Base-by-base conservation (phyloP, 2,797 vertebrate genomes). In the Tolypeutes matacus region DNA sequence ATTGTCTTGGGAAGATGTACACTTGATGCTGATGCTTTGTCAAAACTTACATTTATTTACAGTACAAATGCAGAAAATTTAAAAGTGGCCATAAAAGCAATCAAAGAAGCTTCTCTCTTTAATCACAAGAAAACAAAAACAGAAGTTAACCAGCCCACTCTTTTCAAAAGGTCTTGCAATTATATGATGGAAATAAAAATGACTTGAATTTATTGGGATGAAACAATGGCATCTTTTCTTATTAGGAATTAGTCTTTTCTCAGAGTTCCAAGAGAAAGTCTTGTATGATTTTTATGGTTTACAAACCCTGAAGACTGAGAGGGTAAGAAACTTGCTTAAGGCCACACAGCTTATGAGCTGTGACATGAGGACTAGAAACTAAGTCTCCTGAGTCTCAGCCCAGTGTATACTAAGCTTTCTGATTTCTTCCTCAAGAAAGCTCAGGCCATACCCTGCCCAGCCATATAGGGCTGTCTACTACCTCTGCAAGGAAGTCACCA, bases 121-220 rank as follows among this genome's bases (percentile, higher is more conserved):
- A 81, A 80, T 78, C 39, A 75, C 67, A 93, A 49, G 72, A 70
- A 81, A 93, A 46, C 23, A 67, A 29, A 51, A 42, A 75, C 65
- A 58, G 51, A 83, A 58, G 29, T 46, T 64, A 86, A 78, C n/a
- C 49, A 62, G 36, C 18, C 9, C 36, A 34, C 60, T 10, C n/a
- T 60, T 83, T 89, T 72, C 34, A 84, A 88, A 92, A 95, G 23
- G 77, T 42, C 34, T 70, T 83, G 36, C 53, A 72, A 77, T 77
- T 46, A 34, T 6, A 64, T 69, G 36, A 53, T 69, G 25, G 60
- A 86, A 93, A 81, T 81, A 81, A 76, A 93, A 69, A n/a, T 42
- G 42, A 60, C 5, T 3, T 39, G 42, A 25, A 11, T 90, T 82
- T 10, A 12, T 62, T 42, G 75, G 34, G 51, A 82, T 76, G 42